Base-by-base conservation (phyloP, 1,140 invertebrate genomes). In the Nomia melanderi region DNA sequence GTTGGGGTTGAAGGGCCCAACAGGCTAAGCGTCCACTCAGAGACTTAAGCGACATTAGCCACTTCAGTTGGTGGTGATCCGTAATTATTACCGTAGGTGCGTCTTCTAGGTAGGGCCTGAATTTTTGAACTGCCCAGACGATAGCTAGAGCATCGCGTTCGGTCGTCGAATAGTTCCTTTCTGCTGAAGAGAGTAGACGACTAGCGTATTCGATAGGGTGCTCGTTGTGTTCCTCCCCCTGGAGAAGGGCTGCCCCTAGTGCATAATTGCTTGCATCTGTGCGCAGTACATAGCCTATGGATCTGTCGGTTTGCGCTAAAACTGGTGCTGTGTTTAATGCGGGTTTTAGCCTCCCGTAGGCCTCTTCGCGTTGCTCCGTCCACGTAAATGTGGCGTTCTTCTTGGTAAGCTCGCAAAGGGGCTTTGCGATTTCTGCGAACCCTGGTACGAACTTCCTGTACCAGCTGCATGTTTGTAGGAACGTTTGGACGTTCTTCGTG, bases 1-100 rank as follows among this genome's bases (percentile, higher is more conserved):
- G 12, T 20, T 64, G 62, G 1, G 29, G 8, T 20, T 20, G 0
- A 0, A 44, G 14, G 0, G 62, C 39, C 62, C 62, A 47, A 8
- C 25, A 4, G 1, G 39, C 25, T 0, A 64, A 7, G 2, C 23
- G 62, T 47, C 56, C 29, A 20, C 36, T 79, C 0, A 50, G 25
- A 2, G 67, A 14, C 25, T 41, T 67, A 0, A 59, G 27, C 0
- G 39, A 63, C 29, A 62, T 47, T 7, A 84, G 27, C 31, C 76
- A 84, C 2, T 36, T 29, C n/a, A 84, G 27, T 0, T 72, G 67
- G 47, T 65, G 33, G 31, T 84, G 73, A 54, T 84, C 78, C 0
- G 67, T 79, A n/a, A n/a, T n/a, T n/a, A n/a, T n/a, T n/a, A n/a
- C n/a, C n/a, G n/a, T n/a, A n/a, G n/a, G 2, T 27, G 59, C 4